Base-by-base conservation (phyloP, 2,888 invertebrate genomes). In the Stramonita haemastoma region DNA sequence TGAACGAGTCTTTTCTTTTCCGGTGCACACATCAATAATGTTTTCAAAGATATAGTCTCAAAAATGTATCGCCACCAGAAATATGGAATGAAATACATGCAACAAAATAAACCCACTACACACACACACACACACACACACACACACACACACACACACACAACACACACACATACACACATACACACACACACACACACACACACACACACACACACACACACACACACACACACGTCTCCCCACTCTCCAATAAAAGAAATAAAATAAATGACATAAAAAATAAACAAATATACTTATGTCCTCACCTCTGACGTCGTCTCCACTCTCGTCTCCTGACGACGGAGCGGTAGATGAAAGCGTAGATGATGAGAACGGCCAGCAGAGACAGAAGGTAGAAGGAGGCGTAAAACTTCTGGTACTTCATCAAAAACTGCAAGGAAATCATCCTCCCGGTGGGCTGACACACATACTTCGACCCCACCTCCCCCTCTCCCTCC, bases 291-390 rank as follows among this genome's bases (percentile, higher is more conserved):
- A 17, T 77, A 77, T 15, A 1, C 81, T 6, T 79, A 34, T 79
- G 0, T 4, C 46, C 81, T 46, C n/a, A 91, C 46, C 91, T 89
- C 85, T 92, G 92, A 13, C 91, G 91, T 15, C 92, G 89, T 19
- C 92, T 87, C 92, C 92, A 92, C n/a, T 90, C 90, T 56, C 93
- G 60, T 36, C 94, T 90, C 84, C 91, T 90, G 46, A 93, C 92
- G 34, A 95, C 95, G 17, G 94, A 94, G 15, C 92, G 91, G 90
- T 94, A 95, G 79, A 95, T 94, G 46, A 94, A 90, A 73, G 92
- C 91, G 90, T 95, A 95, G 81, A 95, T 92, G 29, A 93, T 91
- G 81, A 93, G 92, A 36, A 95, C 94, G 29, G 93, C 92, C 57
- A 94, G 87, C n/a, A 95, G 91, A n/a, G 94, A 93, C 19, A 94